These are phyloP conservation scores for Thaumatotibia leucotreta DNA, from an alignment of 1,140 invertebrate species.

Conservation along the genomic window DNA sequence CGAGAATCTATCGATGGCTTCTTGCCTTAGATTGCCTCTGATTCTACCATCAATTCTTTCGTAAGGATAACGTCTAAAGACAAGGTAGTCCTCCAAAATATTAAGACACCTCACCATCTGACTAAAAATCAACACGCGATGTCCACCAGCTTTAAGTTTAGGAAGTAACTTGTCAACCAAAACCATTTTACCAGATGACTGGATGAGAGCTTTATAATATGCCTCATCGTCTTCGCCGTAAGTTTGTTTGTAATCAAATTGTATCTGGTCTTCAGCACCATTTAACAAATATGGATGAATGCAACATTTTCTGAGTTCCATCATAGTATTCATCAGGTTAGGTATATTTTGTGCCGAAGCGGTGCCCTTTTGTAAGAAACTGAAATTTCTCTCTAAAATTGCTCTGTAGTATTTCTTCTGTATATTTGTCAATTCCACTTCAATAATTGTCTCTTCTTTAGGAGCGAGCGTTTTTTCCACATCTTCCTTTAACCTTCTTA, in stretches of 20 bases:
- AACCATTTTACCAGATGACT: constrained; percentile 99
- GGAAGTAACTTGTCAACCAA: constrained; percentile 98
- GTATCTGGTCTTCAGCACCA: constrained; percentile 98
- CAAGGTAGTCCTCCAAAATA: constrained; percentile 98
- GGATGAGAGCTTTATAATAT: constrained; percentile 92
- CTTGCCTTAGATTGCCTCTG: constrained; percentile 97
- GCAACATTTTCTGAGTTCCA: constrained; percentile 99
- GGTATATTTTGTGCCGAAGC: constrained; percentile 94
- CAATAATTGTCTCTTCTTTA: constrained; percentile 99
- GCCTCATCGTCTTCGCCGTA: constrained; percentile 89
- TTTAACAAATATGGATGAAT: constrained; percentile 99
- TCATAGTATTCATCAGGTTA: constrained; percentile 99
- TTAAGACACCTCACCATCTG: constrained; percentile 99
- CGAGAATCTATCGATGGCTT: constrained; percentile 98
- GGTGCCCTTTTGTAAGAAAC: constrained; percentile 97
- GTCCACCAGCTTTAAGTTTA: constrained; percentile 96
- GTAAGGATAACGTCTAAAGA: constrained; percentile 96
- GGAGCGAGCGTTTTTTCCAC: constrained; percentile 99
- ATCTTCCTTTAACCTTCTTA: constrained; percentile 98
- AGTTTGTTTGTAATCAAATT: constrained; percentile 91
- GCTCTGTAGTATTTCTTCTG: constrained; percentile 99
- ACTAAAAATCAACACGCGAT: constrained; percentile 98
- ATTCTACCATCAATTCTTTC: constrained; percentile 99
- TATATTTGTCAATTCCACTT: constrained; percentile 99
- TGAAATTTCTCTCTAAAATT: constrained; percentile 99